phyloP scores from a whole-genome alignment of 2,797 vertebrate species.

The Ctenosaura bakeri region DNA sequence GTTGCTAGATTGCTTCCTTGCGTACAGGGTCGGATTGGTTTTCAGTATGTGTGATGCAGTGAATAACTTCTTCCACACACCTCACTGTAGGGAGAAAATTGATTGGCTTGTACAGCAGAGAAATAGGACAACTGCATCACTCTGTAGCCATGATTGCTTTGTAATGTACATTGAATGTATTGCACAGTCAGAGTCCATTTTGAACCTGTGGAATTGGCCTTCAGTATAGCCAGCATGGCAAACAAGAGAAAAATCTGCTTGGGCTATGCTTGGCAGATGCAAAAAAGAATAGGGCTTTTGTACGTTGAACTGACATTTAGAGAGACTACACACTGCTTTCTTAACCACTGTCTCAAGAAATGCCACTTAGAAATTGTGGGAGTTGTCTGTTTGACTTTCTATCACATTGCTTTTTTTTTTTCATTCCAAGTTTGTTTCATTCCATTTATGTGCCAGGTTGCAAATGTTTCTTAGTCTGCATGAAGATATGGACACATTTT shows the following conservation, averaged over 20 bases:
- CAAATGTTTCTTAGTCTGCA: neutral
- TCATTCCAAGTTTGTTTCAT: neutral
- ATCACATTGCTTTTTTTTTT: neutral
- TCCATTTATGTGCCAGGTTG: neutral
- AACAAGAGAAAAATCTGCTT: neutral
- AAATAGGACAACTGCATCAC: neutral
- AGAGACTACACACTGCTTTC: no score
- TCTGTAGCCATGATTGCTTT: neutral
- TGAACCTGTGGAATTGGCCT: neutral
- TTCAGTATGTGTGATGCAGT: neutral
- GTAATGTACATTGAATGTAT: neutral
- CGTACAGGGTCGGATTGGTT: neutral
- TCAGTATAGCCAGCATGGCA: neutral
- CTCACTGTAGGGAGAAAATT: neutral
- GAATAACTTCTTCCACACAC: neutral
- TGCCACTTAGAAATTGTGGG: neutral
- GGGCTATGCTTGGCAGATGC: no score
- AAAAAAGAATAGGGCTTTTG: neutral
- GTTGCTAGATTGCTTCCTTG: neutral
- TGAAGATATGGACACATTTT: neutral
- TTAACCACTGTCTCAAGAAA: neutral
- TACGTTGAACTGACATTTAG: neutral
- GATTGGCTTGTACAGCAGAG: neutral
- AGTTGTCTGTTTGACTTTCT: neutral
- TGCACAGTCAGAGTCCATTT: neutral